Base-by-base conservation (phyloP, 35 echinoderm and acorn worm genomes). In the Eucidaris tribuloides region DNA sequence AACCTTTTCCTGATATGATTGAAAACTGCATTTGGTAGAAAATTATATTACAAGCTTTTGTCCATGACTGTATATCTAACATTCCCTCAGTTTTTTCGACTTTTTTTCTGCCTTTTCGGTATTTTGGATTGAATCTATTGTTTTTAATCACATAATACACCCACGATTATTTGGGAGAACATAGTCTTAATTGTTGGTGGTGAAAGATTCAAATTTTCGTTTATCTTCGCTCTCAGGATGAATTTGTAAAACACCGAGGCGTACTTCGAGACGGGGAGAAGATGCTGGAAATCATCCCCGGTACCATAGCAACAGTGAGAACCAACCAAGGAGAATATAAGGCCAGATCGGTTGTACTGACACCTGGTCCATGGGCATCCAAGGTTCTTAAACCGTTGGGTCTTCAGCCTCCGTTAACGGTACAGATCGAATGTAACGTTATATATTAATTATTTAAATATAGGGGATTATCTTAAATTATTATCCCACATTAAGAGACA, bases 331-430 rank as follows among this genome's bases (percentile, higher is more conserved):
- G 27, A 13, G 60, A 61, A 52, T 89, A 97, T 39, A 88, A 29
- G 72, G 74, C 80, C 58, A 97, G 82, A 55, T 85, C 56, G 68
- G 62, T 97, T 30, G 77, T 92, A 1, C 29, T 97, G 19, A 92
- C 94, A 20, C 71, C 89, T 3, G 94, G 94, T 57, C 85, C 94
- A 11, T 97, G 94, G 94, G 74, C 94, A 42, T 81, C 76, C 18
- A 81, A 92, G 38, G 11, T 97, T 17, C 77, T 97, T 20, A 68
- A 46, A 61, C 94, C 94, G 9, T 85, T 97, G 0, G 94, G 89
- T 22, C 45, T 97, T 7, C 37, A 92, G 42, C 80, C 87, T 33
- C 89, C 94, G 14, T 68, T 96, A 7, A 80, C 77, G 80, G 93
- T 96, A 32, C 81, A 64, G 7, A 52, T 54, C 48, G 48, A 54